Evolutionary conservation across 1,140 invertebrate species (phyloP), one percentile per base, ranked within the genome.

Genomic region (Laodelphax striatellus): DNA sequence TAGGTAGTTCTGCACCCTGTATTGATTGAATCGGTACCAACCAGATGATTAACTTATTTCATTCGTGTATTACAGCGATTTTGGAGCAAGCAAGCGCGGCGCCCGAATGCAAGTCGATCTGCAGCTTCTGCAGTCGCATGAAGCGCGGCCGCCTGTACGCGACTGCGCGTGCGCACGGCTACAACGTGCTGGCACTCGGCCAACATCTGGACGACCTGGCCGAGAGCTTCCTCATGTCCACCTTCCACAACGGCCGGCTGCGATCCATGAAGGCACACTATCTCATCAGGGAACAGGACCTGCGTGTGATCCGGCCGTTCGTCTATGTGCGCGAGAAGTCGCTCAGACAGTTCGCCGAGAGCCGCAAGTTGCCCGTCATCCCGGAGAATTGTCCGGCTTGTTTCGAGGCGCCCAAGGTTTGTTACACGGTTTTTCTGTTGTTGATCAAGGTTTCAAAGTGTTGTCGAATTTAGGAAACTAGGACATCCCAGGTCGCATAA

Each of bases 161-260:
- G 0, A 78, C 84, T 34, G 90, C 90, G 0, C 79, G 86, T 60
- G 76, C 80, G 58, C 81, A n/a, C 66, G 81, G 82, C 3, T 96
- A 90, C 74, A 91, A 92, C 69, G 90, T 93, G 1, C 73, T 94
- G 1, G 90, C 89, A 0, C 72, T 94, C 5, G 91, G 90, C 5
- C 91, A 94, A 70, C 87, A 90, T 71, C 75, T 94, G 16, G 92
- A 94, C 74, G 88, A 92, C 73, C 75, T 94, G 1, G 84, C 87
- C 17, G 83, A 90, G 69, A 87, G 85, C 64, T 94, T 94, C 69
- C 71, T 94, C 24, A 84, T 90, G 69, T 88, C 88, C 0, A 79
- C 87, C 1, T 89, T n/a, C 65, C 86, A 92, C 68, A 88, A 84
- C 69, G 91, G 90, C 8, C 77, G 82, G 54, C 71, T 94, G 17